Percentiles rank a stretch among this genome's conserved stretches.
Evolutionary conservation across 1,140 invertebrate species (phyloP).

Genomic region (Parasteatoda tepidariorum): DNA sequence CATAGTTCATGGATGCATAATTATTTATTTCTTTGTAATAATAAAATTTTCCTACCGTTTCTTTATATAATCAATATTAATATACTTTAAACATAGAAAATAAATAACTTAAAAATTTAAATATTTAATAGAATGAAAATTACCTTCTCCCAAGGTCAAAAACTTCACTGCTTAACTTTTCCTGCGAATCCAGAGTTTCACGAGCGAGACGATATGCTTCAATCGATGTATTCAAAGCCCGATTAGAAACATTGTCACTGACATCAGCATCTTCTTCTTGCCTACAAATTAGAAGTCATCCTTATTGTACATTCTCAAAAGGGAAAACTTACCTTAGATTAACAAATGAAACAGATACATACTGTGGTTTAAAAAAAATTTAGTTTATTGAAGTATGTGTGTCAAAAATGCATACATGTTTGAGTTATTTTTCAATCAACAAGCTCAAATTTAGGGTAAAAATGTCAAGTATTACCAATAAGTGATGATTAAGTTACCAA

Average conservation of each 20-base stretch:
- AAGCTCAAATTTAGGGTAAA: too few relatives aligned
- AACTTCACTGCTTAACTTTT: slow-evolving; percentile 68
- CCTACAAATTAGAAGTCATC: too few relatives aligned
- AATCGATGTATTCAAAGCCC: slow-evolving; percentile 84
- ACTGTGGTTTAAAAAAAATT: too few relatives aligned
- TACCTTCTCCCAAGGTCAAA: slow-evolving; percentile 61
- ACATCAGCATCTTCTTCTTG: slow-evolving; percentile 79
- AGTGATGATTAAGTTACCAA: too few relatives aligned
- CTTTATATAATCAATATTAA: too few relatives aligned
- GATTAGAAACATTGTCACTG: slow-evolving; percentile 81
- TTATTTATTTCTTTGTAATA: neutral
- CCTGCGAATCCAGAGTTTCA: slow-evolving; percentile 82
- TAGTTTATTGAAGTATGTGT: too few relatives aligned
- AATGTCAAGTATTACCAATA: too few relatives aligned
- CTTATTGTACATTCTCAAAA: too few relatives aligned
- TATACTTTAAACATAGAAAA: neutral
- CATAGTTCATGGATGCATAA: neutral
- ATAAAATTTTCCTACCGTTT: neutral
- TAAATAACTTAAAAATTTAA: neutral
- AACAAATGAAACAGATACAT: too few relatives aligned
- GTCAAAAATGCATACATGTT: neutral
- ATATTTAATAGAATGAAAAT: neutral
- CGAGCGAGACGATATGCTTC: slow-evolving; percentile 84
- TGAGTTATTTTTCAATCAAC: too few relatives aligned
- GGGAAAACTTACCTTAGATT: too few relatives aligned